A percentile compares a stretch with the other conserved stretches of the same genome.
These are phyloP conservation scores for Tenrec ecaudatus DNA, from an alignment of 2,113 vertebrate genomes.

Conservation along the genomic window DNA sequence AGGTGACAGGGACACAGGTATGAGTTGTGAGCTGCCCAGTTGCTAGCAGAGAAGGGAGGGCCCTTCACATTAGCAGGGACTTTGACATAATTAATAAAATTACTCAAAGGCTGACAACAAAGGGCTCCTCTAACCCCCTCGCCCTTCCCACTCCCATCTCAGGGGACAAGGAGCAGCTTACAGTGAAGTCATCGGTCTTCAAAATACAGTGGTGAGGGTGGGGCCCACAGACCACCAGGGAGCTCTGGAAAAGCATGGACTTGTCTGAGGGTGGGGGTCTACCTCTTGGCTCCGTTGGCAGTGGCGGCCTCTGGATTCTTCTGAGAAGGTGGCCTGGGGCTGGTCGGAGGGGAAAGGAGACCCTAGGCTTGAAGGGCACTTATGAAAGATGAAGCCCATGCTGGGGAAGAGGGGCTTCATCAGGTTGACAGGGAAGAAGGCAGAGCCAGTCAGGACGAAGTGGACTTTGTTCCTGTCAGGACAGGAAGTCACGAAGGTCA, in stretches of 20 bases:
- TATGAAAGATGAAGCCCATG: constrained; percentile 91
- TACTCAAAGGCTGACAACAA: constrained; percentile 75
- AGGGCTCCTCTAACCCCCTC: constrained; percentile 40
- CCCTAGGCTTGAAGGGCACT: constrained; percentile 86
- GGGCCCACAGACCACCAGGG: constrained; percentile 79
- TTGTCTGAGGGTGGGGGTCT: constrained; percentile 80
- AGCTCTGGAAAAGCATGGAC: constrained; percentile 82
- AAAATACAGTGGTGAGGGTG: not conserved
- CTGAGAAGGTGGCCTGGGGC: constrained; percentile 58
- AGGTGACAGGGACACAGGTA: constrained; percentile 55
- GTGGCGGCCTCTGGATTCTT: constrained; percentile 79
- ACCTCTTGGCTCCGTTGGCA: constrained; percentile 73
- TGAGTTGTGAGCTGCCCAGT: constrained; percentile 65
- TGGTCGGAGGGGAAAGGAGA: constrained; percentile 75
- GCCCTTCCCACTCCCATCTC: not conserved
- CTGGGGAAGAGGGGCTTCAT: constrained; percentile 92
- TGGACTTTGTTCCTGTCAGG: constrained; percentile 97
- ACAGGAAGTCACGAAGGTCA: constrained; percentile 88
- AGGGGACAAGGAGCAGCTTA: constrained; percentile 57
- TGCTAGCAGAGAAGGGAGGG: constrained; percentile 58
- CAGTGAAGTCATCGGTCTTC: constrained; percentile 69
- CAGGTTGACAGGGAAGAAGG: constrained; percentile 95
- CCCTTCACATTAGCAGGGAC: constrained; percentile 32
- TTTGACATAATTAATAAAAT: constrained; percentile 76
- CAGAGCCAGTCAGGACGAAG: constrained; percentile 94